Percentiles rank a stretch among this genome's conserved stretches.
Evolutionary conservation across 2,113 vertebrate species (phyloP).

Genomic region (Gadus chalcogrammus): DNA sequence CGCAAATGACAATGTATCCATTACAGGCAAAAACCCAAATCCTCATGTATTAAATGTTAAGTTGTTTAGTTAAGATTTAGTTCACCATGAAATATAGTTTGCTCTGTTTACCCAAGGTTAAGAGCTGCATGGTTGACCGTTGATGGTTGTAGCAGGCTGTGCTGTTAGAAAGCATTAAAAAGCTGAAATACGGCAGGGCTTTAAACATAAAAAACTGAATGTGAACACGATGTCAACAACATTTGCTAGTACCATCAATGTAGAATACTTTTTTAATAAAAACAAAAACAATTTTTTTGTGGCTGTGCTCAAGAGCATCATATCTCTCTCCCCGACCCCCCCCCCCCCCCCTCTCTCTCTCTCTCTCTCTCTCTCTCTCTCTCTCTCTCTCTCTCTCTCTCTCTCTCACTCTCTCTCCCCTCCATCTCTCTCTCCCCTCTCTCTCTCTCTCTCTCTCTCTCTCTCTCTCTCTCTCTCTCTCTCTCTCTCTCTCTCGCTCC

Average conservation of each 20-base stretch:
- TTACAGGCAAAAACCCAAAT: too few relatives aligned
- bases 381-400: conserved; percentile 22
- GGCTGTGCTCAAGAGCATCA: conserved; percentile 53
- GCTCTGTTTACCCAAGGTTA: too few relatives aligned
- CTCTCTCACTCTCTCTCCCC: background rate
- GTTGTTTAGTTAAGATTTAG: too few relatives aligned
- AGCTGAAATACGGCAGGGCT: background rate
- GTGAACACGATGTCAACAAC: conserved; percentile 55
- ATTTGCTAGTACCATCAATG: conserved; percentile 60
- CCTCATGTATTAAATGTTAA: too few relatives aligned
- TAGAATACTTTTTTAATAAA: conserved; percentile 5
- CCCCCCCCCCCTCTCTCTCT: conserved; percentile 6
- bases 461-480: conserved; percentile 1
- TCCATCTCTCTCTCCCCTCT: too few relatives aligned
- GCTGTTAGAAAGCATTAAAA: too few relatives aligned
- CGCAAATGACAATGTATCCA: too few relatives aligned
- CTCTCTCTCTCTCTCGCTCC: too few relatives aligned
- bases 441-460: background rate
- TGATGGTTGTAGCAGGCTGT: too few relatives aligned
- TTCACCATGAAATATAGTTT: too few relatives aligned
- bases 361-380: conserved; percentile 30
- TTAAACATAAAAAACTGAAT: conserved; percentile 16
- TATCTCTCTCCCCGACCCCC: conserved; percentile 29
- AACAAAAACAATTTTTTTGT: conserved; percentile 32
- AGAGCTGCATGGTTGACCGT: too few relatives aligned